phyloP scores from a whole-genome alignment of 2,113 vertebrate species.

The Melanerpes formicivorus region DNA sequence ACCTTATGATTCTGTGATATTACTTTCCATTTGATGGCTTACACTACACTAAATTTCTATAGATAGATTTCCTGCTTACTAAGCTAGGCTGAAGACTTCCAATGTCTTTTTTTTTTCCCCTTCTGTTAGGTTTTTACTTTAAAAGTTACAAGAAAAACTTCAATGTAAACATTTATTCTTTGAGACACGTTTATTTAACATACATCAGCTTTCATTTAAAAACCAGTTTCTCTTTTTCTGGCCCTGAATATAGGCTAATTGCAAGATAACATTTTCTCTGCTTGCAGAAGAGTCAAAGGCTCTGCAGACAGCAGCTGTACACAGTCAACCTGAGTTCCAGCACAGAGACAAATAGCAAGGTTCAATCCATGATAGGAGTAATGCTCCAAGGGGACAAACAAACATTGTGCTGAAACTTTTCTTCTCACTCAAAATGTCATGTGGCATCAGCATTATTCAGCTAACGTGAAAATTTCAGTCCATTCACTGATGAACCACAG shows the following conservation, averaged over 20 bases:
- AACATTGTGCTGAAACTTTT: background rate
- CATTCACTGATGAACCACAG: background rate
- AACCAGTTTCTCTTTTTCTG: background rate
- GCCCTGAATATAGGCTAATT: background rate
- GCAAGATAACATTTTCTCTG: background rate
- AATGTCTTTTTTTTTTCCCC: background rate
- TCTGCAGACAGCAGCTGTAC: background rate
- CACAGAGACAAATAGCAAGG: background rate
- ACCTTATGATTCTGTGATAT: no score
- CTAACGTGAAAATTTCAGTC: background rate
- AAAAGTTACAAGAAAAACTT: background rate
- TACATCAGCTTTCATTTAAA: background rate
- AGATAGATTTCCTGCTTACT: background rate
- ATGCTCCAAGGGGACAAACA: background rate
- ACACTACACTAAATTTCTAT: background rate
- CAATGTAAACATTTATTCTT: background rate
- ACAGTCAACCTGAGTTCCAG: rapidly evolving
- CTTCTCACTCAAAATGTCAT: background rate
- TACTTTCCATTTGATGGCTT: background rate
- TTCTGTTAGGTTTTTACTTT: background rate
- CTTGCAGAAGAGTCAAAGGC: background rate
- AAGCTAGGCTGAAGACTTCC: background rate
- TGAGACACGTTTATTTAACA: background rate
- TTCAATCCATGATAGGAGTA: background rate
- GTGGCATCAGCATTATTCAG: background rate